Conservation (phyloP, 2,888 invertebrate genomes). For the Panopea generosa region DNA sequence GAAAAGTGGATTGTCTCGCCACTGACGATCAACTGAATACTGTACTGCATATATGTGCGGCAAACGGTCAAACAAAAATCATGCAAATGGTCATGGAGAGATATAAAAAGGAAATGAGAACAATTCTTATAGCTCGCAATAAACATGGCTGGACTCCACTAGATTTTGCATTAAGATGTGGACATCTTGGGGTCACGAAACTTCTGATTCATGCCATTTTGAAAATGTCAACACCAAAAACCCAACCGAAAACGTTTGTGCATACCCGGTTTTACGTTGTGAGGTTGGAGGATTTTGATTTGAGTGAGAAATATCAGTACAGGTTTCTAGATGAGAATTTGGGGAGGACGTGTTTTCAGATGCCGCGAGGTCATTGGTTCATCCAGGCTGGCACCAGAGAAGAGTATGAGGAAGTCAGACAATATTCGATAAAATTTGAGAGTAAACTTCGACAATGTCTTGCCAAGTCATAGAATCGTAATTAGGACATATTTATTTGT, state of each 20-base stretch:
- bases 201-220: slow-evolving; percentile 44
- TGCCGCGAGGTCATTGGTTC: slow-evolving; percentile 63
- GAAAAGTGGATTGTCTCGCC: slow-evolving; percentile 30
- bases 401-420: slow-evolving; percentile 58
- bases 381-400: slow-evolving; percentile 61
- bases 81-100: slow-evolving; percentile 46
- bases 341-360: slow-evolving; percentile 55
- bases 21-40: slow-evolving; percentile 58
- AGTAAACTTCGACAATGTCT: slow-evolving; percentile 53
- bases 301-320: slow-evolving; percentile 51
- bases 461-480: slow-evolving; percentile 44
- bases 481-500: no score
- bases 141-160: slow-evolving; percentile 64
- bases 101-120: slow-evolving; percentile 52
- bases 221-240: slow-evolving; percentile 24
- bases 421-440: slow-evolving; percentile 55
- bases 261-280: slow-evolving; percentile 62
- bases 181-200: slow-evolving; percentile 55
- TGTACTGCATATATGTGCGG: slow-evolving; percentile 56
- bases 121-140: slow-evolving; percentile 50
- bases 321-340: slow-evolving; percentile 43
- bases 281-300: slow-evolving; percentile 54
- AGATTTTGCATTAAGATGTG: slow-evolving; percentile 61
- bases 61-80: slow-evolving; percentile 56
- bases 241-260: slow-evolving; percentile 54